Evolutionary conservation across 2,797 vertebrate genomes (phyloP), one percentile per base, ranked within the genome.

Genomic region (Squalus acanthias): DNA sequence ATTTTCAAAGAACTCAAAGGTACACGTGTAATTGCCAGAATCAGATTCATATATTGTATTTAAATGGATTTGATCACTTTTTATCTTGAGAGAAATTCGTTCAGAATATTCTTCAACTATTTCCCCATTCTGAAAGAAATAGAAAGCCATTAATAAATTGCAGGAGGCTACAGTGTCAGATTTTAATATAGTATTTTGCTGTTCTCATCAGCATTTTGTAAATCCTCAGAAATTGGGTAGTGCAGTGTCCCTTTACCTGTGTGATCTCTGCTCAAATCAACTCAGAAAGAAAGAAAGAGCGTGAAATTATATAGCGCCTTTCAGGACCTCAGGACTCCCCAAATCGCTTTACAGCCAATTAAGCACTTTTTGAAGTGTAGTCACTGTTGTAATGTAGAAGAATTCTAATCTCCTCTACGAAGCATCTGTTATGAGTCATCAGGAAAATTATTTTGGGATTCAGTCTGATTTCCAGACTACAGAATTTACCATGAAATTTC

Each of bases 1-100:
- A 2, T 97, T 97, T n/a, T 97, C 97, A 50, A 76, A 70, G 0
- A 97, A 63, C 17, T 9, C 96, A n/a, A 98, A 98, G 96, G 98
- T 98, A 96, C 98, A 98, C 0, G 97, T 96, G 0, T 98, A 98
- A 0, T 1, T 96, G 94, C 98, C 98, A 96, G 96, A 87, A 97
- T 98, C 96, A 96, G 29, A 26, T 22, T 95, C 26, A 69, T 97
- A 98, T 46, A 97, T 96, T 57, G 95, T 96, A 65, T 67, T 96
- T 72, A 98, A 88, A n/a, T 74, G 0, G 24, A 98, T 96, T 67
- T 97, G 96, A 85, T 97, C 97, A 67, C 72, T 65, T 53, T 96
- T 96, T 60, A 97, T 82, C 65, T 96, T 96, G 72, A 96, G 17
- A 93, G 50, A 79, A 12, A 13, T 5, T 95, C 97, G 97, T 20